These are phyloP conservation scores for Zaprionus obscuricornis DNA, from an alignment of 2,888 invertebrate genomes.

Conservation along the genomic window DNA sequence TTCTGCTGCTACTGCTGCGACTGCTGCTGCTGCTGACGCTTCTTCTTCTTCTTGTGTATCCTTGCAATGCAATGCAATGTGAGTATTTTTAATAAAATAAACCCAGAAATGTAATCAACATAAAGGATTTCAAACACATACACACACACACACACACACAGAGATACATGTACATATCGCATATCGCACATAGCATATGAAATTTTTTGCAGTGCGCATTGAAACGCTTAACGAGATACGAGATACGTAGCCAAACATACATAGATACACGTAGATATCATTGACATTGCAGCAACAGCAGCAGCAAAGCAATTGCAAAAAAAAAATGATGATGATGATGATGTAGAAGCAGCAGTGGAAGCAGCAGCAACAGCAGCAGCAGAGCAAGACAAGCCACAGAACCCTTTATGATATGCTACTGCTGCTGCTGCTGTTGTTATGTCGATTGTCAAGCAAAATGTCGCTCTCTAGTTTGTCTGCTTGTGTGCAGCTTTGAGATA, in stretches of 20 bases:
- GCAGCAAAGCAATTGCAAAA: slow-evolving; percentile 1
- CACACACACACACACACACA: too few relatives aligned
- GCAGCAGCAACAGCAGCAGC: neutral
- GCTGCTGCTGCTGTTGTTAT: slow-evolving; percentile 14
- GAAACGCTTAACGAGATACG: slow-evolving; percentile 77
- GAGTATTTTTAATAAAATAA: slow-evolving; percentile 82
- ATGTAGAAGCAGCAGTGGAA: neutral
- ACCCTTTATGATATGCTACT: slow-evolving; percentile 73
- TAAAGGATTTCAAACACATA: slow-evolving; percentile 79
- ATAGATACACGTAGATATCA: slow-evolving; percentile 73
- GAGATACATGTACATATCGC: too few relatives aligned
- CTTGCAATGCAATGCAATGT: slow-evolving; percentile 65
- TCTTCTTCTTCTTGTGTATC: slow-evolving; percentile 48
- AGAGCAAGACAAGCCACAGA: slow-evolving; percentile 16
- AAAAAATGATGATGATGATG: neutral
- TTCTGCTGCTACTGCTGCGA: slow-evolving; percentile 21
- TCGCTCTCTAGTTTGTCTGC: slow-evolving; percentile 29
- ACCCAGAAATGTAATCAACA: slow-evolving; percentile 82
- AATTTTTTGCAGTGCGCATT: slow-evolving; percentile 60
- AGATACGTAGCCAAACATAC: too few relatives aligned
- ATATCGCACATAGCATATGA: too few relatives aligned
- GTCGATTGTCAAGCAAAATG: slow-evolving; percentile 41
- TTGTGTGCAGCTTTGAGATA: slow-evolving; percentile 70
- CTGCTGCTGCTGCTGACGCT: slow-evolving; percentile 27
- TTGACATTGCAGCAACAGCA: slow-evolving; percentile 56